Percentiles rank a stretch among this genome's conserved stretches.
These are phyloP conservation scores for Nebria ingens DNA, from an alignment of 1,140 invertebrate species.

Conservation along the genomic window DNA sequence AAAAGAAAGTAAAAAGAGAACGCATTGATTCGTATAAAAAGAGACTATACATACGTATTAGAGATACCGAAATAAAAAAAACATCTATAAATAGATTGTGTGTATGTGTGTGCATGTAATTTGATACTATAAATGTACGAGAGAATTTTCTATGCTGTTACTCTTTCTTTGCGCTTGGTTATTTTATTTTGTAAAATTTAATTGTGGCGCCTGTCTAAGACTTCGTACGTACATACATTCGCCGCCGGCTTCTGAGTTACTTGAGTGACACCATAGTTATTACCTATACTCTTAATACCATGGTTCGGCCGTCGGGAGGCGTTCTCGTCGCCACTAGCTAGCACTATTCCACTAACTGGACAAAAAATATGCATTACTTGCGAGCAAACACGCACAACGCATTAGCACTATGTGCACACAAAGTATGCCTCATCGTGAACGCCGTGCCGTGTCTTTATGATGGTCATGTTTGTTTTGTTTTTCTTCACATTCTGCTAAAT, in stretches of 20 bases:
- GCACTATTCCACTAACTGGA: too few relatives aligned
- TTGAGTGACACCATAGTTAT: not conserved
- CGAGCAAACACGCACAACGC: not conserved
- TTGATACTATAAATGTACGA: not conserved
- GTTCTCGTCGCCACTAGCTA: too few relatives aligned
- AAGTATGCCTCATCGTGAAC: too few relatives aligned
- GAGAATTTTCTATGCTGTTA: not conserved
- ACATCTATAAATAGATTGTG: not conserved
- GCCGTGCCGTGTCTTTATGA: too few relatives aligned
- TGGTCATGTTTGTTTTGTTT: too few relatives aligned
- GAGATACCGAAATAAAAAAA: not conserved
- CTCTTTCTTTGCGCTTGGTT: too few relatives aligned
- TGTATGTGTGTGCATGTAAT: too few relatives aligned
- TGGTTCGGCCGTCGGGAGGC: not conserved
- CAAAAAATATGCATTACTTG: not conserved
- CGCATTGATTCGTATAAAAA: too few relatives aligned
- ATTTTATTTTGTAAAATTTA: not conserved
- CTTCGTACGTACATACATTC: too few relatives aligned
- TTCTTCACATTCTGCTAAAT: too few relatives aligned
- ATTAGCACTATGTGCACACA: not conserved
- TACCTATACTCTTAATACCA: not conserved
- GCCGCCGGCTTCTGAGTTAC: not conserved
- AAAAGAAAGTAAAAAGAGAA: too few relatives aligned
- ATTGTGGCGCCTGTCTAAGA: not conserved
- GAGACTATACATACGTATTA: slow-evolving; percentile 13